These are phyloP conservation scores for Andrena trimmerana DNA, from an alignment of 2,888 invertebrate genomes.

Conservation along the genomic window DNA sequence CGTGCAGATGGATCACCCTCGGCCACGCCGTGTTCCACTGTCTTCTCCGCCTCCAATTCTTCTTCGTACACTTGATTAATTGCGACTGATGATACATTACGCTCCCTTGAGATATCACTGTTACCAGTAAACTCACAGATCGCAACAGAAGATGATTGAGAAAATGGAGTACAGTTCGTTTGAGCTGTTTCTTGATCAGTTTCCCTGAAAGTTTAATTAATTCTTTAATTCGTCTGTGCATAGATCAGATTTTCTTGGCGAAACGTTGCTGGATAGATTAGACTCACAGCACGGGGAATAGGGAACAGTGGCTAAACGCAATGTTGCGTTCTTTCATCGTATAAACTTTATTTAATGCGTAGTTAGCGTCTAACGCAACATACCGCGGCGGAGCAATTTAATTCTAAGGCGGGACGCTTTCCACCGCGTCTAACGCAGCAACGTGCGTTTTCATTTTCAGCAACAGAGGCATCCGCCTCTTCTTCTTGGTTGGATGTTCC, in stretches of 20 bases:
- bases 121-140: slow-evolving; percentile 10
- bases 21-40: neutral
- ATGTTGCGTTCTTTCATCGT: neutral
- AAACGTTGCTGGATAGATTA: neutral
- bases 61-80: slow-evolving; percentile 30
- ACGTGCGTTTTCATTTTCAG: slow-evolving; percentile 85
- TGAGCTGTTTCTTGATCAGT: slow-evolving; percentile 38
- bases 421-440: slow-evolving; percentile 20
- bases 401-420: slow-evolving; percentile 11
- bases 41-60: slow-evolving; percentile 23
- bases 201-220: slow-evolving; percentile 25
- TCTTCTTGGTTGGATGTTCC: slow-evolving; percentile 90
- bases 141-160: neutral
- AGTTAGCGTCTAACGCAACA: slow-evolving; percentile 14
- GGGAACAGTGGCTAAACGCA: neutral
- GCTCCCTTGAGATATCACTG: neutral
- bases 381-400: slow-evolving; percentile 21
- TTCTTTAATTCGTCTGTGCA: slow-evolving; percentile 14
- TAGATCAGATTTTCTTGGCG: neutral
- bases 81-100: slow-evolving; percentile 26
- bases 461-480: slow-evolving; percentile 89
- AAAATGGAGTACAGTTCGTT: neutral
- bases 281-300: neutral
- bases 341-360: slow-evolving; percentile 19
- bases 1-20: slow-evolving; percentile 6